Evolutionary conservation across 2,888 invertebrate species (phyloP).

Genomic region (Venusia cambrica): DNA sequence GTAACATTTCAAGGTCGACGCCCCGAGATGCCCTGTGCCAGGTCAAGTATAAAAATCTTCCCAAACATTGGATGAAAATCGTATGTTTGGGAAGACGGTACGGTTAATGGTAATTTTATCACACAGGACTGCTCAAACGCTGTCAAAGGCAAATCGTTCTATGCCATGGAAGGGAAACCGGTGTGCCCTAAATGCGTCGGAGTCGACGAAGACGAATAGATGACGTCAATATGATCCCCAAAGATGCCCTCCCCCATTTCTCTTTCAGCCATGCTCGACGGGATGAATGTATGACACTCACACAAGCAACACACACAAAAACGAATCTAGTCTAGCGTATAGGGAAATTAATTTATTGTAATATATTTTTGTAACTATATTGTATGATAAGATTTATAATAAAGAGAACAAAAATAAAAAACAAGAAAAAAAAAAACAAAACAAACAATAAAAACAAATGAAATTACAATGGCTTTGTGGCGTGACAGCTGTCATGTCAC

Average conservation of each 20-base stretch:
- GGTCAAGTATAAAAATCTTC: conserved; percentile 55
- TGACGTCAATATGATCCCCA: conserved; percentile 65
- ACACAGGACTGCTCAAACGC: conserved; percentile 95
- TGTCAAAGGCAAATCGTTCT: conserved; percentile 97
- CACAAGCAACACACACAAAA: conserved; percentile 42
- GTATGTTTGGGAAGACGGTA: conserved; percentile 33
- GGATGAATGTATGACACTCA: conserved; percentile 40
- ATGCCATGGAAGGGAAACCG: conserved; percentile 97
- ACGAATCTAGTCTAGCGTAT: conserved; percentile 55
- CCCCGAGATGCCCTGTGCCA: conserved; percentile 40
- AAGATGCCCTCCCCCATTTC: conserved; percentile 64
- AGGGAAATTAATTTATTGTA: conserved; percentile 62
- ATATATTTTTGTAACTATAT: conserved; percentile 79
- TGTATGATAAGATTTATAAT: conserved; percentile 79
- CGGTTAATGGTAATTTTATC: conserved; percentile 41
- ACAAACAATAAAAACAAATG: conserved; percentile 41
- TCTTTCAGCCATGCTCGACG: conserved; percentile 77
- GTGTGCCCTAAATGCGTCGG: conserved; percentile 97
- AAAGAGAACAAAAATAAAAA: conserved; percentile 75
- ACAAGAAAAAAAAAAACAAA: conserved; percentile 53
- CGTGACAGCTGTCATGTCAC: conserved; percentile 35
- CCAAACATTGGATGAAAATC: conserved; percentile 31
- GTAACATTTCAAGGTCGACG: conserved; percentile 8
- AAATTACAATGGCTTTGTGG: conserved; percentile 34
- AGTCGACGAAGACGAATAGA: conserved; percentile 90